Percentiles rank a stretch among this genome's conserved stretches.
Evolutionary conservation across 2,797 vertebrate species (phyloP).

Genomic region (Pangasius krempfi): DNA sequence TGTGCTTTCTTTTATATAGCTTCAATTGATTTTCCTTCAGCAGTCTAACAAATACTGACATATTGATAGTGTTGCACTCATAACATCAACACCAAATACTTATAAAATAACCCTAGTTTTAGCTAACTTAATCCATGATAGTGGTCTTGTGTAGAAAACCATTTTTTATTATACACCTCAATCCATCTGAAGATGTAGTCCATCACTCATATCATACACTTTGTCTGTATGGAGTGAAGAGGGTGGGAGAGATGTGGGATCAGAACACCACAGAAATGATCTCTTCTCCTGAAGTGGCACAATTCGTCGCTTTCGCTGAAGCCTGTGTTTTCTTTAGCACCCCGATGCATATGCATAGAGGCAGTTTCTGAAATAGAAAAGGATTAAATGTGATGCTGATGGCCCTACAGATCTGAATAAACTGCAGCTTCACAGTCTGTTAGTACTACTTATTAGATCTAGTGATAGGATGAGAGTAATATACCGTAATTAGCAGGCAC

Average conservation of each 20-base stretch:
- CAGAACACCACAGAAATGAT: constrained; percentile 18
- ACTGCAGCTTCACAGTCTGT: constrained; percentile 39
- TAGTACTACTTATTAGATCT: constrained; percentile 40
- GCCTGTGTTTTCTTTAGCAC: constrained; percentile 11
- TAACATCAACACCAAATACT: neutral
- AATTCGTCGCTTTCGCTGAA: constrained; percentile 42
- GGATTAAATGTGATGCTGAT: constrained; percentile 44
- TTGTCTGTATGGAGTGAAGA: constrained; percentile 22
- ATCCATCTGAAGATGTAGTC: constrained; percentile 18
- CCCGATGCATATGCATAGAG: constrained; percentile 34
- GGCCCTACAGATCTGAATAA: constrained; percentile 15
- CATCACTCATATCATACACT: neutral
- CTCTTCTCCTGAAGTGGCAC: constrained; percentile 30
- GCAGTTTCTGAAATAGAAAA: constrained; percentile 20
- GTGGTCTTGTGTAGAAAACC: neutral
- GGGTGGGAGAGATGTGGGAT: constrained; percentile 6
- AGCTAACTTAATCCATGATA: neutral
- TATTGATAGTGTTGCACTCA: neutral
- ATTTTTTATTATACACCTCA: neutral
- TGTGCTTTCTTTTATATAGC: neutral
- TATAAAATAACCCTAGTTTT: neutral
- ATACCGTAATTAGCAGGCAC: constrained; percentile 22
- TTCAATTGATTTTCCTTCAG: constrained; percentile 11
- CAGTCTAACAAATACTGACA: neutral
- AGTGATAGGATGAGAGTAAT: constrained; percentile 29